These are phyloP conservation scores for Ectropis crepuscularia DNA, from an alignment of 2,888 invertebrate genomes.

Conservation along the genomic window DNA sequence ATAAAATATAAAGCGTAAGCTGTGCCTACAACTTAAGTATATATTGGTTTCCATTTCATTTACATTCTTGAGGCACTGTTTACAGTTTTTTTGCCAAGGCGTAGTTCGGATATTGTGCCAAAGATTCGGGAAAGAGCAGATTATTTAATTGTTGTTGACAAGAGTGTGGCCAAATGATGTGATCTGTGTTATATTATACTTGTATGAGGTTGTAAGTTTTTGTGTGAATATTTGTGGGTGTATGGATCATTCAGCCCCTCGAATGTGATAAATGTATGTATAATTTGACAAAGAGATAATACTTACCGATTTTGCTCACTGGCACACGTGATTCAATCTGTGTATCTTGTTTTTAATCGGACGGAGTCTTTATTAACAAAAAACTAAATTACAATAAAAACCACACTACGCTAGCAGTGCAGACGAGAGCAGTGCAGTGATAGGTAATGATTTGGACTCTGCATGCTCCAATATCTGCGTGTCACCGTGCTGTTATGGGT, in stretches of 20 bases:
- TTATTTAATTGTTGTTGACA: constrained; percentile 24
- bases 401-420: too few relatives aligned
- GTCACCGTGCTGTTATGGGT: neutral
- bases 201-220: constrained; percentile 16
- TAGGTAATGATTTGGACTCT: too few relatives aligned
- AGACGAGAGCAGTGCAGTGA: too few relatives aligned
- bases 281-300: constrained; percentile 4
- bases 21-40: neutral
- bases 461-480: too few relatives aligned
- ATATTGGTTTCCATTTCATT: neutral
- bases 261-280: neutral
- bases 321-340: too few relatives aligned
- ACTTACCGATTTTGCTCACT: too few relatives aligned
- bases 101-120: constrained; percentile 2
- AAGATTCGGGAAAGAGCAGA: constrained; percentile 11
- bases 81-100: constrained; percentile 7
- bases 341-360: too few relatives aligned
- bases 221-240: constrained; percentile 55
- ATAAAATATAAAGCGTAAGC: too few relatives aligned
- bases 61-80: neutral
- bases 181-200: constrained; percentile 28
- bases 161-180: constrained; percentile 33
- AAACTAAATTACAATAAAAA: too few relatives aligned
- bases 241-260: constrained; percentile 35
- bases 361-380: too few relatives aligned